Conservation (phyloP, 1,140 invertebrate genomes). For the Druon quercuslanigerum region DNA sequence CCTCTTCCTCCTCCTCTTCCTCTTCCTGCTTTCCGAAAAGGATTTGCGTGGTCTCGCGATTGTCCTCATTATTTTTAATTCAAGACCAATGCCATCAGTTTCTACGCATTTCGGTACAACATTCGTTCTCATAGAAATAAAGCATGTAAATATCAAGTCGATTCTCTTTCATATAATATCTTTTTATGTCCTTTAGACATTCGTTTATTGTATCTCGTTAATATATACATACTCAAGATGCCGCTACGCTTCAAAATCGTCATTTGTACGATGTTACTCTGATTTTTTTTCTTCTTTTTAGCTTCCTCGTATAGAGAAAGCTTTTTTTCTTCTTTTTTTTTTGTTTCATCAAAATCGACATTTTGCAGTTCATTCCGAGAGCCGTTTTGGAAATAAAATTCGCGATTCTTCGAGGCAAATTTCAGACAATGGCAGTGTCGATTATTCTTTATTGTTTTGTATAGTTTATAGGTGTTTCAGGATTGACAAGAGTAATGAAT, state of each 20-base stretch:
- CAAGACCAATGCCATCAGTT: neutral
- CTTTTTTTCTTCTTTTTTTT: no score
- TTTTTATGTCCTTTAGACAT: no score
- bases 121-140: neutral
- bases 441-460: slow-evolving; percentile 11
- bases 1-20: neutral
- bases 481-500: slow-evolving; percentile 17
- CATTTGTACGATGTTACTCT: no score
- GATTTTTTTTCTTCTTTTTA: no score
- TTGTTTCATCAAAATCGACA: no score
- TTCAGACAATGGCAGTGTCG: neutral
- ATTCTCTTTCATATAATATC: no score
- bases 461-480: neutral
- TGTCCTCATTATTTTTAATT: slow-evolving; percentile 20
- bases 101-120: neutral
- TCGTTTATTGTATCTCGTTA: no score
- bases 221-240: no score
- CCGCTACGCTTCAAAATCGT: no score
- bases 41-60: slow-evolving; percentile 40
- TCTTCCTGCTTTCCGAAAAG: slow-evolving; percentile 34
- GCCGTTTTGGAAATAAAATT: no score
- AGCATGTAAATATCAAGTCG: neutral
- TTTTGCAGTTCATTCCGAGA: no score
- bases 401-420: neutral
- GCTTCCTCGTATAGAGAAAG: no score